phyloP scores from a whole-genome alignment of 2,888 invertebrate genomes.

The Drosophila anomalipes region DNA sequence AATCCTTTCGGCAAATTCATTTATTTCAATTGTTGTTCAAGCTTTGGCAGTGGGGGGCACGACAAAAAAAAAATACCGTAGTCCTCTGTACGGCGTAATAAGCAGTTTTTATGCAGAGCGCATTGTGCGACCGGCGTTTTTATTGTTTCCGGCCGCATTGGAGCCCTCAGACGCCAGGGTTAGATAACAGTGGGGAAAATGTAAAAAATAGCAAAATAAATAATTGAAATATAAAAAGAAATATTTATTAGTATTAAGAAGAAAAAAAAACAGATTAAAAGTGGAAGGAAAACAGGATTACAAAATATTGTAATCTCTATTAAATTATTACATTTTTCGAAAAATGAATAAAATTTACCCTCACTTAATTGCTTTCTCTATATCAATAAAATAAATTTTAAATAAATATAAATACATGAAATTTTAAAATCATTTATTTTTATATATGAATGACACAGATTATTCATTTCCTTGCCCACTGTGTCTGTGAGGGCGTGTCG shows the following conservation, averaged over 20 bases:
- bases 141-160: conserved; percentile 71
- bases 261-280: neutral
- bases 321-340: neutral
- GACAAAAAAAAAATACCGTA: conserved; percentile 33
- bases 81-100: conserved; percentile 69
- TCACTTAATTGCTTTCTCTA: neutral
- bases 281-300: neutral
- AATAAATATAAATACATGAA: neutral
- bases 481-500: conserved; percentile 36
- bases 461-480: neutral
- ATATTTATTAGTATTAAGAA: neutral
- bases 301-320: neutral
- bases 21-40: conserved; percentile 78
- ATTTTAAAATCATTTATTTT: neutral
- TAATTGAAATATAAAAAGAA: neutral
- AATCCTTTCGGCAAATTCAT: conserved; percentile 77
- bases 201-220: neutral
- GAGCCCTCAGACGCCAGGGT: conserved; percentile 26
- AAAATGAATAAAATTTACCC: neutral
- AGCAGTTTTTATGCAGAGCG: conserved; percentile 74
- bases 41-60: conserved; percentile 33
- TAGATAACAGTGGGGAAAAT: conserved; percentile 48
- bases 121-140: conserved; percentile 67
- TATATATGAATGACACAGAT: neutral
- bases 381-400: neutral